Evolutionary conservation across 1,140 invertebrate genomes (phyloP), one percentile per base, ranked within the genome.

Genomic region (Cecropterus lyciades): DNA sequence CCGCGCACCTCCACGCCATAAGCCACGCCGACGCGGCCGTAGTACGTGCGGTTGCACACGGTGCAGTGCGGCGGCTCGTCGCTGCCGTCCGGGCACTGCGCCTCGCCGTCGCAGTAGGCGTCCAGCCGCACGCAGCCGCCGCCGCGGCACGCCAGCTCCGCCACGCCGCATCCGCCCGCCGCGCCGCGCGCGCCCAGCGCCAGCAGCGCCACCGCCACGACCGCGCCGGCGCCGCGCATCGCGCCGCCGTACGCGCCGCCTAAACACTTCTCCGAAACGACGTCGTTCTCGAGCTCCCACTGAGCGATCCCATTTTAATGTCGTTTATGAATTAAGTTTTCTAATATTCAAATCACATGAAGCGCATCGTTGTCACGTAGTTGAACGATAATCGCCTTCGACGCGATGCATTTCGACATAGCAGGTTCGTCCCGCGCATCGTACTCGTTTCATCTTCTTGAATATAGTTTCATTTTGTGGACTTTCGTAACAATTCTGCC

Each of bases 11-110:
- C 94, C 86, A 97, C 83, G 73, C 95, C 94, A 92, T 98, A 97
- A 15, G 96, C 97, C 75, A 95, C 95, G 45, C 96, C 96, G 70
- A 96, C 95, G 76, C 95, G 96, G n/a, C 97, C 97, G 85, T 97
- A 97, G 87, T 97, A 98, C 27, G 97, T 98, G 66, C 96, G 94
- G 87, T 98, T 98, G 92, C 97, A 98, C 42, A 96, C 96, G 92
- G 93, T 96, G 85, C 97, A 98, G 76, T 95, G 94, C 60, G 94
- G 87, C 14, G 97, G 96, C 88, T 98, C 97, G 86, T 98, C 97
- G 68, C 95, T 96, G 55, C 93, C 93, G 90, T 98, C 97, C 10
- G 95, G 95, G 82, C 97, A 98, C 85, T 98, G 96, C 82, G 96
- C 94, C 69, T 91, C 90, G 27, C 96, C 96, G 86, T 98, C 97